Percentiles rank a stretch among this genome's conserved stretches.
Evolutionary conservation across 1,140 invertebrate genomes (phyloP).

Genomic region (Dufourea novaeangliae): DNA sequence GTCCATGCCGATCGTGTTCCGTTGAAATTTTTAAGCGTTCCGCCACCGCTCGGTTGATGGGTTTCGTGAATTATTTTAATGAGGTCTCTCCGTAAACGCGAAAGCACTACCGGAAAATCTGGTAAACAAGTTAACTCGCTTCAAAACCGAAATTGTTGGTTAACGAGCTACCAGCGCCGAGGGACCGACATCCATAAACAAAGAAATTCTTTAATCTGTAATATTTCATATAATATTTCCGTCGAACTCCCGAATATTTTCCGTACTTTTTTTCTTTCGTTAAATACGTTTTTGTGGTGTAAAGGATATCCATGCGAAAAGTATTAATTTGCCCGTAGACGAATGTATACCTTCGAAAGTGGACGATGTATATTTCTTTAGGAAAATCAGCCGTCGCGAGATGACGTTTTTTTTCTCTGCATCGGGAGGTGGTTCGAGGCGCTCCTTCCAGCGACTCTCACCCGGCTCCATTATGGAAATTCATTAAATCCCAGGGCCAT

Average conservation of each 20-base stretch:
- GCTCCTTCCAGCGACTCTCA: neutral
- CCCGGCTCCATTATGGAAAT: slow-evolving; percentile 40
- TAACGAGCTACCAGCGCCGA: slow-evolving; percentile 23
- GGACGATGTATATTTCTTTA: slow-evolving; percentile 1
- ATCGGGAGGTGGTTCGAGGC: slow-evolving; percentile 2
- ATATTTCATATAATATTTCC: too few species aligned
- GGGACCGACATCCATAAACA: neutral
- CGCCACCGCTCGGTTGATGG: neutral
- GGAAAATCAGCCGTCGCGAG: neutral
- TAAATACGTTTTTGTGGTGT: too few species aligned
- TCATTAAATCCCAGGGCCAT: slow-evolving; percentile 41
- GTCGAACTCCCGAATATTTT: too few species aligned
- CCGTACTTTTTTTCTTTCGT: too few species aligned
- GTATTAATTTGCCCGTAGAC: neutral
- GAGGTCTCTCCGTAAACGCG: slow-evolving; percentile 7
- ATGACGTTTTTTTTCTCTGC: neutral
- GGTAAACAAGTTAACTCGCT: slow-evolving; percentile 22
- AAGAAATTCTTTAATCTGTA: too few species aligned
- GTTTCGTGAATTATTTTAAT: slow-evolving; percentile 23
- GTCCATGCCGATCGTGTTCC: too few species aligned
- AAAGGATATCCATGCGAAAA: too few species aligned
- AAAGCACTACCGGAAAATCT: neutral
- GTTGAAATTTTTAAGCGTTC: too few species aligned
- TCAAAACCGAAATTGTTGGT: slow-evolving; percentile 34
- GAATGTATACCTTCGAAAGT: neutral